Base-by-base conservation (phyloP, 2,888 invertebrate genomes). In the Tethea ocularis region DNA sequence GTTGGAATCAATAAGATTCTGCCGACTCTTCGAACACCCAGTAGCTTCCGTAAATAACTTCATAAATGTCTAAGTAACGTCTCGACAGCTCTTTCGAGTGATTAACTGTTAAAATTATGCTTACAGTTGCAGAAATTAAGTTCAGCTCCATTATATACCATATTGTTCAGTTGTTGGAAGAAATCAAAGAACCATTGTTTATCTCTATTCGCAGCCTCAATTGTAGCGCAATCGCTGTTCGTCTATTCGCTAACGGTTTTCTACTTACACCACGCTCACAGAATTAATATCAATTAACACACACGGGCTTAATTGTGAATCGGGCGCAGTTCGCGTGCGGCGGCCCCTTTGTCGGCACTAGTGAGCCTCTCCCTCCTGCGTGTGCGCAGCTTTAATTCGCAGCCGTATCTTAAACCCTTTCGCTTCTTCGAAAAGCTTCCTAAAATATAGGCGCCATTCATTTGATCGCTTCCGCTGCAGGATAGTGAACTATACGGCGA, bases 221-320 rank as follows among this genome's bases (percentile, higher is more conserved):
- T 29, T 26, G 6, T 22, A 22, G 36, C 33, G 20, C 33, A 54
- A 38, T 6, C n/a, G n/a, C n/a, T 15, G 29, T 22, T 17, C n/a
- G 63, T 57, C 33, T 52, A 55, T 64, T 67, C 72, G 74, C 77
- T 64, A 26, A 56, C 64, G 64, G 69, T 68, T 72, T 66, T 61
- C 62, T 75, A 65, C 86, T 89, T 89, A 80, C 77, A 80, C 89
- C 91, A 88, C 76, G 81, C 86, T 79, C 76, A 80, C 80, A 80
- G 87, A 88, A 91, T 93, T 93, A 92, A 91, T 91, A 90, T 88
- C 91, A 93, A 92, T 93, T 93, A 92, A 90, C 91, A 89, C 91
- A 91, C 91, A 87, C 91, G 85, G 89, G 86, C 89, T 89, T 92
- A 92, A 92, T 92, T 90, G 91, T 90, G 91, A 88, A 88, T 89